Percentiles rank a stretch among this genome's conserved stretches.
phyloP scores from a whole-genome alignment of 2,797 vertebrate species.

The Peromyscus attwateri region DNA sequence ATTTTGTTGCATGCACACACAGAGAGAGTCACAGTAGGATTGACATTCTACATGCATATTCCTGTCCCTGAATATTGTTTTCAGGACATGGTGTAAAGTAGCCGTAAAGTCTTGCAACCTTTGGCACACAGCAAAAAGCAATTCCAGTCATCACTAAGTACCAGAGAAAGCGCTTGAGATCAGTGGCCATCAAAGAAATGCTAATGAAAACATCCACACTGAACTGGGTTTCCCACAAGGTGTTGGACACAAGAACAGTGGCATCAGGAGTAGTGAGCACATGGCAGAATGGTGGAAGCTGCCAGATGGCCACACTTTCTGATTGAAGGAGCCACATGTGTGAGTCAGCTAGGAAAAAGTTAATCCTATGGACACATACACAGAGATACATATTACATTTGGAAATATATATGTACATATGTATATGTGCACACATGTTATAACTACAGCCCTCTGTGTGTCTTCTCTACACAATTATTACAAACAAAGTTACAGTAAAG shows the following conservation, averaged over 20 bases:
- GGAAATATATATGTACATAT: fast-evolving
- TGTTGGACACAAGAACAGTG: not conserved
- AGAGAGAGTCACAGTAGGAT: not conserved
- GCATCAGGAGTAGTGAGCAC: not conserved
- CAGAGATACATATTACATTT: not conserved
- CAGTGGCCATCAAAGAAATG: not conserved
- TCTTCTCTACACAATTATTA: constrained; percentile 19
- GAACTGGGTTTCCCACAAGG: not conserved
- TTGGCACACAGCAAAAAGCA: not conserved
- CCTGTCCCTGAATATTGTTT: not conserved
- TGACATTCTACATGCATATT: not conserved
- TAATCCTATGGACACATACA: not conserved
- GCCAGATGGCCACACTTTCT: not conserved
- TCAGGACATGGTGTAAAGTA: not conserved
- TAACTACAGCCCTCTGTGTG: not conserved
- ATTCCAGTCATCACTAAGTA: not conserved
- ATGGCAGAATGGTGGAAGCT: not conserved
- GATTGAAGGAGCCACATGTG: not conserved
- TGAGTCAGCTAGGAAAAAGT: not conserved
- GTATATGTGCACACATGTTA: not conserved
- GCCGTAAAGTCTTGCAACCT: not conserved
- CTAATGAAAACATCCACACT: not conserved
- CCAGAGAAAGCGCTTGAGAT: not conserved
- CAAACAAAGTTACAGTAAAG: constrained; percentile 23
- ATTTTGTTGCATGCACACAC: not conserved